Base-by-base conservation (phyloP, 2,113 vertebrate species). In the Prietella phreatophila region DNA sequence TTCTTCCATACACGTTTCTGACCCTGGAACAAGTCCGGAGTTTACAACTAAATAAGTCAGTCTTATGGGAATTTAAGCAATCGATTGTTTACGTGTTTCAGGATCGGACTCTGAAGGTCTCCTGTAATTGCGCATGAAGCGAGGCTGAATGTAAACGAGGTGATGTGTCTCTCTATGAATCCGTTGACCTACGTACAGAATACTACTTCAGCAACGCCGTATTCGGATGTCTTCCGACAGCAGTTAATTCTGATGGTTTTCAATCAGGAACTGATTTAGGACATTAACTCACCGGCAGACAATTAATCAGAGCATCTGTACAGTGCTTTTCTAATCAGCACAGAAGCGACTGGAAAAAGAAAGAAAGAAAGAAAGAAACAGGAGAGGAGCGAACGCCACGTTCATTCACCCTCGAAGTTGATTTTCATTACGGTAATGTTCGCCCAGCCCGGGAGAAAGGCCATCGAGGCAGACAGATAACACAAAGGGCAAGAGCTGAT, bases 371-470 rank as follows among this genome's bases (percentile, higher is more conserved):
- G 8, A 71, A 50, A 88, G 82, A 39, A 67, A 79, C 30, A 42
- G 30, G 30, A 10, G 55, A 58, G 20, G 19, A 13, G 58, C 5
- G 10, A 78, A 53, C 13, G 36, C 30, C 10, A 47, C 6, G 42
- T 6, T 30, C 19, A 63, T 65, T 87, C 63, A 61, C 65, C 69
- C 65, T 67, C 36, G 15, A 67, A 78, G 82, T 84, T 82, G 30
- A 89, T 75, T 82, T 89, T 65, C 67, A 89, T 86, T 86, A 89
- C 56, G 76, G 79, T 63, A 83, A 83, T 83, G 78, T 81, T 60
- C 63, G 25, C 60, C 60, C 67, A 36, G 73, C 83, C 60, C 47
- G 83, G 33, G 55, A 81, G 50, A 85, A 67, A 73, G 76, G 55
- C 33, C 50, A 60, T 53, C 25, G 42, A 84, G 61, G 56, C 60